phyloP scores from a whole-genome alignment of 2,113 vertebrate genomes.

The Gambusia holbrooki region DNA sequence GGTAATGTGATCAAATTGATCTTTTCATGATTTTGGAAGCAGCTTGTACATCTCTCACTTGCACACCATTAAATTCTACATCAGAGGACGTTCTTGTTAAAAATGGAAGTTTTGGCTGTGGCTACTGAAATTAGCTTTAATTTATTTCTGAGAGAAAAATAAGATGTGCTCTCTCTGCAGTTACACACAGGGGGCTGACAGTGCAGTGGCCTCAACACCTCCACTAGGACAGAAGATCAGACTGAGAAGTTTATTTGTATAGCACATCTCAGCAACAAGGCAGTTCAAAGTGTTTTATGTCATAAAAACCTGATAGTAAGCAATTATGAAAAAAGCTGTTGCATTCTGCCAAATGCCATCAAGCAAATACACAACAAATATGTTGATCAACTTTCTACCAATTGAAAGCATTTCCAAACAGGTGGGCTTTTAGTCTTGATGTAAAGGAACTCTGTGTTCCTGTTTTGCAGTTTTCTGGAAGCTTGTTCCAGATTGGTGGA shows the following conservation, averaged over 20 bases:
- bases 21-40: conserved; percentile 57
- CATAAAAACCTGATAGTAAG: no score
- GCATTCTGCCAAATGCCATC: no score
- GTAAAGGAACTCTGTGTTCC: no score
- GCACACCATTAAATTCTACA: conserved; percentile 45
- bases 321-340: no score
- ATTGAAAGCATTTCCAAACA: no score
- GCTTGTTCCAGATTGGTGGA: no score
- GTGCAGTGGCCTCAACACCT: not conserved
- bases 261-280: not conserved
- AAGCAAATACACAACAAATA: no score
- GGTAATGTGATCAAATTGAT: conserved; percentile 57
- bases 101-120: conserved; percentile 32
- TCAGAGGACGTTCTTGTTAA: conserved; percentile 32
- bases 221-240: not conserved
- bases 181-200: not conserved
- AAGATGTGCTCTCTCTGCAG: not conserved
- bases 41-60: conserved; percentile 51
- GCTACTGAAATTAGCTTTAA: conserved; percentile 5
- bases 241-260: not conserved
- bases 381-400: no score
- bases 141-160: conserved; percentile 39
- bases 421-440: no score
- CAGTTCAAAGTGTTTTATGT: no score
- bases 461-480: no score